A percentile compares a stretch with the other conserved stretches of the same genome.
phyloP scores from a whole-genome alignment of 2,113 vertebrate genomes.

The Taxidea taxus region DNA sequence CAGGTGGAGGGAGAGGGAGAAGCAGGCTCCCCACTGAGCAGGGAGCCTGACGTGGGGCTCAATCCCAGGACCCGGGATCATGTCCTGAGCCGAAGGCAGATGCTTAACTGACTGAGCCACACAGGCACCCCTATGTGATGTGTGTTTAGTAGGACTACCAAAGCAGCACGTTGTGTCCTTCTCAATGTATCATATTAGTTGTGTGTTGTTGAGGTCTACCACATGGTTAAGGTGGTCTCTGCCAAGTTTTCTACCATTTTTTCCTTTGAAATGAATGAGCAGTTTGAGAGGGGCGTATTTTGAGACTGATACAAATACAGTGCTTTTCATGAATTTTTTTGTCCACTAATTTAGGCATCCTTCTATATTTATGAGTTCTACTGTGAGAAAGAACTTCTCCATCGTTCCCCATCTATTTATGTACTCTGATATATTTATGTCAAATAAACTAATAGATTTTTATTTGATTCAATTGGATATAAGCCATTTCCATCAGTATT shows the following conservation, averaged over 20 bases:
- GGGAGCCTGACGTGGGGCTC: no score
- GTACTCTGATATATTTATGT: background rate
- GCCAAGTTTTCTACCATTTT: background rate
- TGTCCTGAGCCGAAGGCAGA: no score
- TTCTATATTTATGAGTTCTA: background rate
- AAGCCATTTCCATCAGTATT: background rate
- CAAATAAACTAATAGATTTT: background rate
- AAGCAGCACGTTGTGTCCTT: background rate
- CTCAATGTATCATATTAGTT: background rate
- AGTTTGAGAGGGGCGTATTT: background rate
- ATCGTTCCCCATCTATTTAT: background rate
- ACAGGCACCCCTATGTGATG: background rate
- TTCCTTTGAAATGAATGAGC: background rate
- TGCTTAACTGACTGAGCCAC: no score
- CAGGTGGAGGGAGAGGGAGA: no score
- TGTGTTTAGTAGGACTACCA: background rate
- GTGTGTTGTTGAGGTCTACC: background rate
- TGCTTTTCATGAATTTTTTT: background rate
- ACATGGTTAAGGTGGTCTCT: background rate
- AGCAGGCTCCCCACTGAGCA: no score
- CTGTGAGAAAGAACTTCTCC: background rate
- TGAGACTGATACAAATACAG: background rate
- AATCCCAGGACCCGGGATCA: no score
- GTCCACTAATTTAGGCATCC: background rate
- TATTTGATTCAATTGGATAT: background rate